Conservation (phyloP, 2,797 vertebrate genomes). For the Anguilla megastoma region DNA sequence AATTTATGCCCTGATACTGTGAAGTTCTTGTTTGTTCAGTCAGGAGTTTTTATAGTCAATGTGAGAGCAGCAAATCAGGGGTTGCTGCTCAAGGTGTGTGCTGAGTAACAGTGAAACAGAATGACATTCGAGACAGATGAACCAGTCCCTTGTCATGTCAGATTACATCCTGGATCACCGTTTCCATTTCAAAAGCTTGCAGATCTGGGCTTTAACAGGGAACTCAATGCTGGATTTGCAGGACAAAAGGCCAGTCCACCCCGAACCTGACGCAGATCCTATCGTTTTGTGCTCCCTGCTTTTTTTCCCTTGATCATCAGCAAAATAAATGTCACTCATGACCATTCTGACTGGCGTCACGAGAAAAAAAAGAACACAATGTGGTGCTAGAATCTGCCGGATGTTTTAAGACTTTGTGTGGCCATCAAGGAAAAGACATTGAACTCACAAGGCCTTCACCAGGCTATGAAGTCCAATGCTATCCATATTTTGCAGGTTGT, state of each 20-base stretch:
- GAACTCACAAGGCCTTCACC: background rate
- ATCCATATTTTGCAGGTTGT: background rate
- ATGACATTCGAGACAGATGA: slow-evolving; percentile 6
- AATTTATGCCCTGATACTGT: background rate
- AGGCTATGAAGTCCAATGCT: background rate
- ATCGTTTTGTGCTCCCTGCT: slow-evolving; percentile 19
- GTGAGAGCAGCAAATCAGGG: slow-evolving; percentile 11
- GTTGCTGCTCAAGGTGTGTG: slow-evolving; percentile 7
- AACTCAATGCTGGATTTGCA: slow-evolving; percentile 46
- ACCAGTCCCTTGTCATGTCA: slow-evolving; percentile 38
- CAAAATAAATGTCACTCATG: slow-evolving; percentile 30
- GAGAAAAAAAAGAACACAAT: slow-evolving; percentile 4
- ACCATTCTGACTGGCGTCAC: background rate
- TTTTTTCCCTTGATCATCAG: slow-evolving; percentile 30
- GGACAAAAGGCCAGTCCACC: slow-evolving; percentile 45
- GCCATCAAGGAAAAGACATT: background rate
- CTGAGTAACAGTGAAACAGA: slow-evolving; percentile 10
- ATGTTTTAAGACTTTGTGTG: slow-evolving; percentile 1
- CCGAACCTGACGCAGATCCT: slow-evolving; percentile 40
- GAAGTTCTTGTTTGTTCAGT: background rate
- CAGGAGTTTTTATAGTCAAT: background rate
- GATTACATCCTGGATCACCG: slow-evolving; percentile 34
- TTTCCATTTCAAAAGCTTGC: slow-evolving; percentile 49
- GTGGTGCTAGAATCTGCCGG: background rate
- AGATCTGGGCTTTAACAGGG: slow-evolving; percentile 38